Evolutionary conservation across 2,113 vertebrate genomes (phyloP), one percentile per base, ranked within the genome.

Genomic region (Sander vitreus): DNA sequence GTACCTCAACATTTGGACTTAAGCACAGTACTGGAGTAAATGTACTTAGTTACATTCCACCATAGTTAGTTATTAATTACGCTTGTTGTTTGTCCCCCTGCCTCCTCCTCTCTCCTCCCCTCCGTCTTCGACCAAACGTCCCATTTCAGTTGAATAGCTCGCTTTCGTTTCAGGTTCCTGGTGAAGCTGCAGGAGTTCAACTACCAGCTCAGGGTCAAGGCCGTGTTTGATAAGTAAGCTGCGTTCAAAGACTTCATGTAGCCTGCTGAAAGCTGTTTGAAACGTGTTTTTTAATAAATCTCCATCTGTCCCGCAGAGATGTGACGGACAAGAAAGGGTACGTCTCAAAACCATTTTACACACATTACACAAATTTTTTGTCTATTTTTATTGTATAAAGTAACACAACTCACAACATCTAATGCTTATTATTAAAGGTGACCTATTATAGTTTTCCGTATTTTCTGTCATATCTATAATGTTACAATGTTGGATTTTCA

Each of bases 271-370:
- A 2, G 8, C 18, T 12, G 47, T 85, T 23, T n/a, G 3, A 69
- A 43, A 45, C n/a, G 15, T 13, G 12, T 63, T 45, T 2, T 6
- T 21, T 16, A 69, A 43, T 58, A 13, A 60, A 67, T 43, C 3
- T 81, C 2, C 47, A 76, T 66, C 43, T 82, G 69, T 14, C 73
- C 79, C 45, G 39, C 93, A 99, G 98, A 93, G 98, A 98, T 27
- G 96, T 99, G 30, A 96, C 87, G n/a, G 98, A 99, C 80, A 98
- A 96, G 90, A 99, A 98, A 94, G 98, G 98, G 98, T 99, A 94
- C 0, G 96, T 96, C 11, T 71, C 9, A 39, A 23, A 6, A 55
- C 7, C 8, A 19, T 53, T 25, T 48, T 12, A 58, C 45, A 13
- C 15, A 50, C 30, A 25, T 45, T 27, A 36, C 1, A 30, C 27